Evolutionary conservation across 1,140 invertebrate species (phyloP).

Genomic region (Drosophila baimaii): DNA sequence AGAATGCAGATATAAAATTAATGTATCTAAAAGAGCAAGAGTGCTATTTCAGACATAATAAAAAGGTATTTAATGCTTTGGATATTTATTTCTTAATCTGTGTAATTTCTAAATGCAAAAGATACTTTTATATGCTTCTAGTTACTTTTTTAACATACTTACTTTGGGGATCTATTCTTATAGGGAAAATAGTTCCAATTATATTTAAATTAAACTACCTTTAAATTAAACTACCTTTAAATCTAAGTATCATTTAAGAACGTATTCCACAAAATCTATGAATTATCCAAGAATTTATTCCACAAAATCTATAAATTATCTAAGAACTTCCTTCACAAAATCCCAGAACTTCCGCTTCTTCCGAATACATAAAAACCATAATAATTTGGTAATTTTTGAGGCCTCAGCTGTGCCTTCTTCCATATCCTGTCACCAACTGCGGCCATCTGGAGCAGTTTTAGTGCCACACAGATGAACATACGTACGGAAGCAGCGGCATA

Average conservation of each 20-base stretch:
- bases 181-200: neutral
- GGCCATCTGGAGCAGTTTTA: conserved; percentile 23
- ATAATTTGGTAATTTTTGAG: neutral
- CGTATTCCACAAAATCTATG: no score
- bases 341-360: neutral
- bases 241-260: neutral
- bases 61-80: neutral
- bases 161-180: no score
- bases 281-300: neutral
- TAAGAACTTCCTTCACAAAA: no score
- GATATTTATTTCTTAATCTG: neutral
- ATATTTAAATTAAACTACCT: no score
- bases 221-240: neutral
- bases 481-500: conserved; percentile 23
- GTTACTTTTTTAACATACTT: no score
- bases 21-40: neutral
- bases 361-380: neutral
- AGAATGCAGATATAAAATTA: no score
- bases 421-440: conserved; percentile 28
- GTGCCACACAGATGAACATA: conserved; percentile 32
- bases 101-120: neutral
- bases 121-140: no score
- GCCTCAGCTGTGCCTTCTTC: conserved; percentile 14
- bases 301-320: neutral
- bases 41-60: neutral